phyloP scores from a whole-genome alignment of 2,113 vertebrate species.

The Gallinago paraguaiae region DNA sequence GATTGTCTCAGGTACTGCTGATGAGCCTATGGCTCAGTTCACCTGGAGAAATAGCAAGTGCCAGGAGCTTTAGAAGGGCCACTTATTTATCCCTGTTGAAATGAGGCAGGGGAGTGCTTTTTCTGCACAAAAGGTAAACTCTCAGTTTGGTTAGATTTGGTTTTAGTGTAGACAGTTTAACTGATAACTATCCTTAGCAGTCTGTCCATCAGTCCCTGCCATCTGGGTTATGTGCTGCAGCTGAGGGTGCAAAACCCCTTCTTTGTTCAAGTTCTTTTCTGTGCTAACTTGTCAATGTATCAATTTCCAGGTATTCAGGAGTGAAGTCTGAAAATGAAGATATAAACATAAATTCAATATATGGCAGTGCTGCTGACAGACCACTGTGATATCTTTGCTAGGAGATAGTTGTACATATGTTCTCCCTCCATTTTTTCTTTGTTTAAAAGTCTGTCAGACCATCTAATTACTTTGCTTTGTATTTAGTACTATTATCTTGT shows the following conservation, averaged over 20 bases:
- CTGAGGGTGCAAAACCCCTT: background rate
- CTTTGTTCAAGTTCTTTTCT: background rate
- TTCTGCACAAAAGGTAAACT: background rate
- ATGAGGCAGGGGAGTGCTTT: background rate
- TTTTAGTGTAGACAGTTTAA: background rate
- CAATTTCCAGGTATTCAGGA: background rate
- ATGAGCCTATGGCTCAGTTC: background rate
- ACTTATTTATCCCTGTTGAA: background rate
- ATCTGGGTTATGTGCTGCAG: background rate
- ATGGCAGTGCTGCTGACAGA: background rate
- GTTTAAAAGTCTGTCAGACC: constrained; percentile 52
- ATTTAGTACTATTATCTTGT: constrained; percentile 63
- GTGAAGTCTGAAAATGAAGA: background rate
- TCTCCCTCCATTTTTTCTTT: constrained; percentile 42
- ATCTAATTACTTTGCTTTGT: constrained; percentile 62
- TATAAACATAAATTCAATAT: background rate
- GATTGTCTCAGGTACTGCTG: background rate
- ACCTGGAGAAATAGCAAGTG: background rate
- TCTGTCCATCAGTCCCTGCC: background rate
- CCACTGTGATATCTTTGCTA: constrained; percentile 7
- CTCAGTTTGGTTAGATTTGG: background rate
- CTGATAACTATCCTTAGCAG: background rate
- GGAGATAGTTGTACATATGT: background rate
- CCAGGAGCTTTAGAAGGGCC: background rate
- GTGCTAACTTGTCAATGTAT: background rate